Evolutionary conservation across 2,113 vertebrate species (phyloP), one percentile per base, ranked within the genome.

Genomic region (Oncorhynchus clarkii): DNA sequence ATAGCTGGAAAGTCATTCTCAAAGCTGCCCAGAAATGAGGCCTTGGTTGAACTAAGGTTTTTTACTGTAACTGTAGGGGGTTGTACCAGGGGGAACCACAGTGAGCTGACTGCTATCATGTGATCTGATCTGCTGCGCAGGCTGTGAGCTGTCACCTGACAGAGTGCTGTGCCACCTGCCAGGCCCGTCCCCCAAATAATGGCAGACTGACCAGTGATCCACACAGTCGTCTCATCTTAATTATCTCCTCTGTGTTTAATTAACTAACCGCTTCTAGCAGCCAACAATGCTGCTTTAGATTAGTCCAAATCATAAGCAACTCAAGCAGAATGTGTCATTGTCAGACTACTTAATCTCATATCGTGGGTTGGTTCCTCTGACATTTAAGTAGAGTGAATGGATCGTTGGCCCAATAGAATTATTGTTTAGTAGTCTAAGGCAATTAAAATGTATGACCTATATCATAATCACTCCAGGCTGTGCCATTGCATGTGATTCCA

Each of bases 161-260:
- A 90, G 89, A 92, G 94, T 93, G 78, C 77, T n/a, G 78, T 91
- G 80, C 95, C 96, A 98, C 95, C 96, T 97, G 96, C 96, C 94
- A 92, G 94, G 93, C 93, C 91, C 90, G 93, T 93, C 88, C 94
- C 88, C 86, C 93, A 92, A 95, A 95, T 96, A 96, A 96, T 96
- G 95, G 94, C 95, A 95, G 94, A 95, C 94, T 95, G 96, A 96
- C 96, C 96, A 92, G 94, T 93, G 94, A 96, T 93, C 94, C 95
- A 93, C 96, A 95, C 95, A 95, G 94, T 95, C 95, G 93, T 93
- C 95, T 95, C 92, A 88, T 93, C 94, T 96, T 97, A 97, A 98
- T 98, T 96, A 96, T 96, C 95, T 97, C 97, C 97, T 98, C 95
- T 90, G 96, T 98, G 97, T 96, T 98, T 98, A 98, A 98, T 98